Evolutionary conservation across 2,113 vertebrate genomes (phyloP), one percentile per base, ranked within the genome.

Genomic region (Poicephalus meyeri): DNA sequence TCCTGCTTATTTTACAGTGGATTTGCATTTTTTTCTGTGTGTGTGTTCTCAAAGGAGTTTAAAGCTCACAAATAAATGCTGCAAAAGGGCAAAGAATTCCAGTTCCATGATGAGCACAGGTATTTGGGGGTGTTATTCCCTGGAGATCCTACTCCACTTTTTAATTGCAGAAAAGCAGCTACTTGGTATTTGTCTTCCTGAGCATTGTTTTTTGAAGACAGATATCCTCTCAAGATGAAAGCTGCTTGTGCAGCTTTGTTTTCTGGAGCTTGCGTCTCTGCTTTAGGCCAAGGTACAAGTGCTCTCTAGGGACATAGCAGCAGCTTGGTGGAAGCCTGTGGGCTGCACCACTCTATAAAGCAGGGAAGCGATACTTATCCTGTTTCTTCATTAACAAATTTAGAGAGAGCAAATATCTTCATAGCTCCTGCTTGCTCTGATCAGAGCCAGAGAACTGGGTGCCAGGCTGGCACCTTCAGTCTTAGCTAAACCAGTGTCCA

Each of bases 51-150:
- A 7, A 13, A 46, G 68, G 24, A 8, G 35, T 53, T 58, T 13
- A 7, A 17, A 83, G 63, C 58, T 83, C 65, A 3, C 44, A 39
- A 6, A 26, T 4, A 20, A 68, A 39, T 4, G 1, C 63, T 5
- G 7, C 31, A 15, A 3, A 56, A 42, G 4, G 2, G 13, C 23
- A 0, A 7, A n/a, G 35, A 35, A 46, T 70, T 49, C 20, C 28
- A 1, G 37, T 44, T 68, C 13, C 0, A 3, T 4, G 52, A 15
- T 2, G 1, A 24, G 6, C 1, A 6, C 31, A 2, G 11, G 53
- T 7, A 1, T 63, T 17, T 4, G 17, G 41, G 35, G 37, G 21
- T 3, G 2, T n/a, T 5, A 2, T 6, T 53, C 68, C 39, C 58
- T 5, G 60, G 49, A 60, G 39, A 55, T 13, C 65, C 70, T 10